phyloP scores from a whole-genome alignment of 2,113 vertebrate species.

The Lonchura striata region DNA sequence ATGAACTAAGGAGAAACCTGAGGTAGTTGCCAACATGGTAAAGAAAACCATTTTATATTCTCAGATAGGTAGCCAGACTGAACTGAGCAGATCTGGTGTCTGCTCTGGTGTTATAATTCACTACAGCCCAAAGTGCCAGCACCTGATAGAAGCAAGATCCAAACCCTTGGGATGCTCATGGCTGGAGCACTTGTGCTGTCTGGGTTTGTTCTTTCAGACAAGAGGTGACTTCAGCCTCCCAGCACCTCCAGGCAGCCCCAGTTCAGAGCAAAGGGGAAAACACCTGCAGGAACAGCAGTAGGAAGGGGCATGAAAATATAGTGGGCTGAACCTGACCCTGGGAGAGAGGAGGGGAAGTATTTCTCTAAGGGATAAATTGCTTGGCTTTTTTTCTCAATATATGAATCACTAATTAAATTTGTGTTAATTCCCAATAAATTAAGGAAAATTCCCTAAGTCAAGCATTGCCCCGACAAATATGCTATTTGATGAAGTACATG shows the following conservation, averaged over 20 bases:
- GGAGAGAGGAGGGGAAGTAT: not conserved
- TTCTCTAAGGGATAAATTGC: not conserved
- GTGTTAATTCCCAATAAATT: not conserved
- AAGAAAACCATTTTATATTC: not conserved
- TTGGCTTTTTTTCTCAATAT: not conserved
- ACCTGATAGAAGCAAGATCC: not conserved
- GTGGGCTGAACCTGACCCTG: not conserved
- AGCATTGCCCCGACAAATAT: not conserved
- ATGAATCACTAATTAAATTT: not conserved
- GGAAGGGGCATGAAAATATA: not conserved
- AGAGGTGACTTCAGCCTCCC: not conserved
- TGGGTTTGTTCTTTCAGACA: not conserved
- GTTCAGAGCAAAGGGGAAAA: not conserved
- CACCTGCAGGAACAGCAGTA: not conserved
- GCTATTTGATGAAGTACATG: not conserved
- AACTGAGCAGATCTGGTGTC: not conserved
- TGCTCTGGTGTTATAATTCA: not conserved
- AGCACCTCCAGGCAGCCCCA: not conserved
- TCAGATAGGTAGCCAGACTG: not conserved
- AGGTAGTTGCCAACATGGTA: not conserved
- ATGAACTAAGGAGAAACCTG: not conserved
- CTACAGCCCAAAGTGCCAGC: not conserved
- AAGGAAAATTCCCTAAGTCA: not conserved
- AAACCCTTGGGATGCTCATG: not conserved
- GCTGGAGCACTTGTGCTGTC: fast-evolving